A percentile compares a stretch with the other conserved stretches of the same genome.
Conservation (phyloP, 2,888 invertebrate genomes). For the Cantharis rustica region DNA sequence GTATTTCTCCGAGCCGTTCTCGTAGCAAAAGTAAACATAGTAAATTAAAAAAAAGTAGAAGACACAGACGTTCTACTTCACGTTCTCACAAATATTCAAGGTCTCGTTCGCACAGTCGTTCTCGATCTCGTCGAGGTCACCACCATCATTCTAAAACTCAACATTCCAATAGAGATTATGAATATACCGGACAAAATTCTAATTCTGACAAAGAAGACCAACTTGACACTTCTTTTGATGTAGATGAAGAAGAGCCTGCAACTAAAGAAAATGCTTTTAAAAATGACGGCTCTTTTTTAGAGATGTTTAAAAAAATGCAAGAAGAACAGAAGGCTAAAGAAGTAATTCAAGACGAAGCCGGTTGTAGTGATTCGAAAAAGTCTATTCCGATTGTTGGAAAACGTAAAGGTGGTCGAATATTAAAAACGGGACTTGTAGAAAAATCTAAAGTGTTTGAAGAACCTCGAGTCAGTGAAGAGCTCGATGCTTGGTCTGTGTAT, state of each 20-base stretch:
- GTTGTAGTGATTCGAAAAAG: constrained; percentile 53
- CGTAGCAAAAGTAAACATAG: constrained; percentile 25
- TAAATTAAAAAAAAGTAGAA: constrained; percentile 5
- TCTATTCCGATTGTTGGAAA: constrained; percentile 71
- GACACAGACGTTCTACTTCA: constrained; percentile 21
- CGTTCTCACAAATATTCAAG: constrained; percentile 33
- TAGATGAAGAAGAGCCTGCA: constrained; percentile 44
- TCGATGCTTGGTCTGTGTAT: constrained; percentile 92
- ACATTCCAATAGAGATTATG: constrained; percentile 16
- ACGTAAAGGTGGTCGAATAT: constrained; percentile 81
- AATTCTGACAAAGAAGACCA: constrained; percentile 42
- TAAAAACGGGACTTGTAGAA: constrained; percentile 89
- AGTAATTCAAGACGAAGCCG: constrained; percentile 43
- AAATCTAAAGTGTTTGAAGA: constrained; percentile 74
- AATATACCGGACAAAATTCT: constrained; percentile 5
- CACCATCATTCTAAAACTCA: constrained; percentile 21
- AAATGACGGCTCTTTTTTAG: constrained; percentile 89
- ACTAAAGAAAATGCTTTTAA: constrained; percentile 73
- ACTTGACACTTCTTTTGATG: constrained; percentile 17
- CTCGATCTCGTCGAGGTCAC: constrained; percentile 27
- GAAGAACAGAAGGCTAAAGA: constrained; percentile 59
- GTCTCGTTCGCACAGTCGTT: constrained; percentile 16
- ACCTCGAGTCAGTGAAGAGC: constrained; percentile 67
- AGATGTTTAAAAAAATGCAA: constrained; percentile 91
- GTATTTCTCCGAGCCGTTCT: constrained; percentile 26